phyloP scores from a whole-genome alignment of 2,888 invertebrate species.

The Euclidia mi region DNA sequence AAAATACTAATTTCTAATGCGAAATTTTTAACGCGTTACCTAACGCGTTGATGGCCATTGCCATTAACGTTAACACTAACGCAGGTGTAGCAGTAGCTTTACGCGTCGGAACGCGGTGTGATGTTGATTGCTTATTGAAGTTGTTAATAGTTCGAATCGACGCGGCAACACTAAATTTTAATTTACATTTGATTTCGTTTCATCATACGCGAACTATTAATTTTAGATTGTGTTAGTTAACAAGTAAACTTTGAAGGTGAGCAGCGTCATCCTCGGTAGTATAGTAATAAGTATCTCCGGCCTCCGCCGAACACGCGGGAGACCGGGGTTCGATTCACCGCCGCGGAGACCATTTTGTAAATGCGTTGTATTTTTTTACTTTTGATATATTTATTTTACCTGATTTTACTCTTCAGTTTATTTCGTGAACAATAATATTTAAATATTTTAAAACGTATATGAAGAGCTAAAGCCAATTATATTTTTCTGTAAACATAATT shows the following conservation, averaged over 20 bases:
- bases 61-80: too few relatives aligned
- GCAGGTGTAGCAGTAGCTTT: too few relatives aligned
- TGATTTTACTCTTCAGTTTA: too few relatives aligned
- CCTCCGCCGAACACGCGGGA: slow-evolving; percentile 73
- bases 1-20: too few relatives aligned
- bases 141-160: slow-evolving; percentile 72
- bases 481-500: too few relatives aligned
- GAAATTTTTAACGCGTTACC: too few relatives aligned
- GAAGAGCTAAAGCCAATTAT: too few relatives aligned
- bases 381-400: too few relatives aligned
- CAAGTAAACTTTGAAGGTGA: neutral
- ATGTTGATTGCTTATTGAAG: slow-evolving; percentile 80
- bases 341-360: slow-evolving; percentile 49
- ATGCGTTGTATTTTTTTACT: too few relatives aligned
- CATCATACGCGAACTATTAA: slow-evolving; percentile 1
- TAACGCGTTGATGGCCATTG: too few relatives aligned
- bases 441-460: too few relatives aligned
- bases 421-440: too few relatives aligned
- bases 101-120: slow-evolving; percentile 71
- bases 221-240: slow-evolving; percentile 9
- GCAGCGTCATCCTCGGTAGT: neutral
- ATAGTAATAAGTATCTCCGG: neutral
- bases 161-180: slow-evolving; percentile 51
- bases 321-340: slow-evolving; percentile 67
- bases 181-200: slow-evolving; percentile 21